phyloP scores from a whole-genome alignment of 92 coral and sea anemone species.

The Meandrina meandrites region DNA sequence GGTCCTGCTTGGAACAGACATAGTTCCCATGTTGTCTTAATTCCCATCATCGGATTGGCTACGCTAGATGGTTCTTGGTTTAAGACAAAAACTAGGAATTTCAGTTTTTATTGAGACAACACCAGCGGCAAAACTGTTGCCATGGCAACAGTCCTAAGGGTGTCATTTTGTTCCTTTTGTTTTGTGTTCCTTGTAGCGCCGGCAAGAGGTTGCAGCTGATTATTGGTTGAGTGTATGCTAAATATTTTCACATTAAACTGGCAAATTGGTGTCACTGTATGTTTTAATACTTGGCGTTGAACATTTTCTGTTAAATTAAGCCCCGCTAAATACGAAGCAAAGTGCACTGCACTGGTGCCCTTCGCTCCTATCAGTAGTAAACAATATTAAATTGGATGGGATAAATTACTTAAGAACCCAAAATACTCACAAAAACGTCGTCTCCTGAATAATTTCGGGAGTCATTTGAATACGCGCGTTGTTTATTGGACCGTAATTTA shows the following conservation, averaged over 20 bases:
- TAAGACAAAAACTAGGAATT: too few relatives aligned
- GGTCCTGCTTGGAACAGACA: too few relatives aligned
- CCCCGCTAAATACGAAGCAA: neutral
- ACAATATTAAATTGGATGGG: neutral
- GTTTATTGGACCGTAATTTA: neutral
- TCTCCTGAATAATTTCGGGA: neutral
- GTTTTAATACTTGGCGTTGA: neutral
- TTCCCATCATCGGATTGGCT: too few relatives aligned
- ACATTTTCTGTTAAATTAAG: neutral
- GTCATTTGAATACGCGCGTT: neutral
- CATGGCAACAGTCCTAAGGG: too few relatives aligned
- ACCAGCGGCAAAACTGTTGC: too few relatives aligned
- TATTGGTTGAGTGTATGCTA: neutral
- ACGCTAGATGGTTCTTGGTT: too few relatives aligned
- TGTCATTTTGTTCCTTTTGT: too few relatives aligned
- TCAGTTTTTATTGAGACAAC: too few relatives aligned
- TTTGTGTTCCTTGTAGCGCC: too few relatives aligned
- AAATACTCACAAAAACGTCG: neutral
- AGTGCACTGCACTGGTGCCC: neutral
- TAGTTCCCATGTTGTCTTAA: too few relatives aligned
- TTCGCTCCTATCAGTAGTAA: neutral
- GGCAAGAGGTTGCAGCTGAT: neutral
- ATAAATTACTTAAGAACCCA: neutral
- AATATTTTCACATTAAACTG: constrained; percentile 4
- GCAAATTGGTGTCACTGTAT: neutral